Base-by-base conservation (phyloP, 1,140 invertebrate species). In the Drosophila lini region DNA sequence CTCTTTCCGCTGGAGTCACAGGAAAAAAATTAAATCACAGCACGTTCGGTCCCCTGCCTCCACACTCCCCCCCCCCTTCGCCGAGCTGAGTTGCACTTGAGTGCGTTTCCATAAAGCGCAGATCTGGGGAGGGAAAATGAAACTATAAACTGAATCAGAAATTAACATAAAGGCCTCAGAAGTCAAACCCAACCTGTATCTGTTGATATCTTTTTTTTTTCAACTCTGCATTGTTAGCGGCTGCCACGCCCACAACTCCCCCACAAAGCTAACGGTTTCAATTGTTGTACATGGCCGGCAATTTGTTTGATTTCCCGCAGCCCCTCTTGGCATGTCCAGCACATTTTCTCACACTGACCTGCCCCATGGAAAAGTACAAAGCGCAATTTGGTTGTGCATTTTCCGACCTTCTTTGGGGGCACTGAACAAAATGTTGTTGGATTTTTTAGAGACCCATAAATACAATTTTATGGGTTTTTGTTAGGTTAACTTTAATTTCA, bases 11-110 rank as follows among this genome's bases (percentile, higher is more conserved):
- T 47, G 50, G 48, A 62, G 76, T 77, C 71, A 68, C 63, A 59
- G 67, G 58, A 83, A 74, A 80, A 88, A 74, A 88, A 89, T 89
- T 89, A 88, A 88, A 88, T 88, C 83, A 78, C 73, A 56, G 76
- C 83, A 85, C 78, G 82, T 86, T 75, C 62, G 60, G 52, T 38
- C 52, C 38, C 40, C 60, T 13, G 25, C 58, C 48, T 25, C 44
- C 36, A 8, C 19, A 31, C 42, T 28, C 25, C 0, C 25, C 25
- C 0, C 25, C 36, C 10, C 32, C n/a, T 10, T 25, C n/a, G 19
- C 36, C n/a, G 38, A 19, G 19, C 38, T 8, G 61, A 52, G 80
- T 58, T 86, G 83, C 83, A 88, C 83, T 88, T 80, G 60, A 88
- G 85, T 78, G 85, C 73, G 62, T 88, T 89, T 89, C 42, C 77